These are phyloP conservation scores for Melanotaenia parkinsoni DNA, from an alignment of 2,797 vertebrate genomes.

Conservation along the genomic window DNA sequence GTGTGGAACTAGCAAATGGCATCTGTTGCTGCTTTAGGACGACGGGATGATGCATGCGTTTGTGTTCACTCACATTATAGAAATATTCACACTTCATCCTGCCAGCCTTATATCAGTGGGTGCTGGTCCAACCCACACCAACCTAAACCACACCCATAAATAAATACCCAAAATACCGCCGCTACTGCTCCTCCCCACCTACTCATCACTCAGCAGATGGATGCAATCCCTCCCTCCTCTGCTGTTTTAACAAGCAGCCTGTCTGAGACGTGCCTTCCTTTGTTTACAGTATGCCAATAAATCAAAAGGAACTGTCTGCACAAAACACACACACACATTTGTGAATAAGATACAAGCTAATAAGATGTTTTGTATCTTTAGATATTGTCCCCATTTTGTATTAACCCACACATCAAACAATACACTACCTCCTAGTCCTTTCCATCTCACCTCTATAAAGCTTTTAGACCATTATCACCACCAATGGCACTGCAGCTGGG, in stretches of 20 bases:
- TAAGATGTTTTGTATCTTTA: background rate
- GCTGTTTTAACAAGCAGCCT: conserved; percentile 49
- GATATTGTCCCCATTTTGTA: background rate
- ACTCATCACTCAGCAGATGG: conserved; percentile 25
- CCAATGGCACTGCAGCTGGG: background rate
- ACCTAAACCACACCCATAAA: background rate
- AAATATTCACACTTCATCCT: conserved; percentile 16
- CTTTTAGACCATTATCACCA: background rate
- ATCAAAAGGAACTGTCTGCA: conserved; percentile 35
- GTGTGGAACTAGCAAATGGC: conserved; percentile 29
- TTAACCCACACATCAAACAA: background rate
- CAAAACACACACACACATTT: conserved; percentile 9
- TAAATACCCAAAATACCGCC: conserved; percentile 4
- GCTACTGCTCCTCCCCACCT: background rate
- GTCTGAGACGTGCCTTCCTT: conserved; percentile 33
- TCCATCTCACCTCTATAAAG: background rate
- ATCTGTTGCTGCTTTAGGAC: background rate
- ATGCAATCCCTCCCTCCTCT: conserved; percentile 30
- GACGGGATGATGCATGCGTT: conserved; percentile 33
- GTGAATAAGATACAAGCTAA: background rate
- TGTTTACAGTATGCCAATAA: conserved; percentile 63
- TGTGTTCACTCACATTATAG: conserved; percentile 15
- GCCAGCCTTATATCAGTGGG: conserved; percentile 8
- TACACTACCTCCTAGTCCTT: background rate
- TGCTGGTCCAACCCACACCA: conserved; percentile 2